phyloP scores from a whole-genome alignment of 2,113 vertebrate species.

The Alexandromys fortis region DNA sequence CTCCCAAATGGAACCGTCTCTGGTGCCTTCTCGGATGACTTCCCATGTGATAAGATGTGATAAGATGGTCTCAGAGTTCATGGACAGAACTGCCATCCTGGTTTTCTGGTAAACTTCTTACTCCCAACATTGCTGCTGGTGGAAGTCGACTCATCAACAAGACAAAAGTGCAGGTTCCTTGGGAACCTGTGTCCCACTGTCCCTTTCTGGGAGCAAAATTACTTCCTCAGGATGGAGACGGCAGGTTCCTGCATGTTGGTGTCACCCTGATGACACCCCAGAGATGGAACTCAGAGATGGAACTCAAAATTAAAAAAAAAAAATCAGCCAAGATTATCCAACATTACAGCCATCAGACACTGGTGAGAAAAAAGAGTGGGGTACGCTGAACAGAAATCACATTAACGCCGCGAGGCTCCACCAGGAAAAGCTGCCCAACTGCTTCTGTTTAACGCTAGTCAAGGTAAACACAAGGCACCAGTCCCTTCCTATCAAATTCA shows the following conservation, averaged over 20 bases:
- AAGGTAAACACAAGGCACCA: constrained; percentile 89
- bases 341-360: constrained; percentile 85
- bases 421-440: constrained; percentile 88
- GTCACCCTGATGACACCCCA: constrained; percentile 73
- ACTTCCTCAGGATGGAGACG: constrained; percentile 44
- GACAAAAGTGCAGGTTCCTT: accelerated
- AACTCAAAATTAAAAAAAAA: background rate
- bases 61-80: background rate
- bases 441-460: constrained; percentile 90
- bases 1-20: accelerated
- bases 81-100: accelerated
- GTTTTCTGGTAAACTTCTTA: accelerated
- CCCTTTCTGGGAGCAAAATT: constrained; percentile 29
- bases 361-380: constrained; percentile 82
- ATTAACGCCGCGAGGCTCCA: constrained; percentile 81
- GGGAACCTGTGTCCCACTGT: accelerated
- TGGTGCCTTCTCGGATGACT: background rate
- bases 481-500: constrained; percentile 88
- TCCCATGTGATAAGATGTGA: accelerated
- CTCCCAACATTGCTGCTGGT: background rate
- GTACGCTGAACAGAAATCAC: constrained; percentile 83
- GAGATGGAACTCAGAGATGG: constrained; percentile 36
- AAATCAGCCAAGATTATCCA: constrained; percentile 83
- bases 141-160: accelerated
- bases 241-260: constrained; percentile 71